A percentile compares a stretch with the other conserved stretches of the same genome.
These are phyloP conservation scores for Periplaneta americana DNA, from an alignment of 1,140 invertebrate genomes.

Conservation along the genomic window DNA sequence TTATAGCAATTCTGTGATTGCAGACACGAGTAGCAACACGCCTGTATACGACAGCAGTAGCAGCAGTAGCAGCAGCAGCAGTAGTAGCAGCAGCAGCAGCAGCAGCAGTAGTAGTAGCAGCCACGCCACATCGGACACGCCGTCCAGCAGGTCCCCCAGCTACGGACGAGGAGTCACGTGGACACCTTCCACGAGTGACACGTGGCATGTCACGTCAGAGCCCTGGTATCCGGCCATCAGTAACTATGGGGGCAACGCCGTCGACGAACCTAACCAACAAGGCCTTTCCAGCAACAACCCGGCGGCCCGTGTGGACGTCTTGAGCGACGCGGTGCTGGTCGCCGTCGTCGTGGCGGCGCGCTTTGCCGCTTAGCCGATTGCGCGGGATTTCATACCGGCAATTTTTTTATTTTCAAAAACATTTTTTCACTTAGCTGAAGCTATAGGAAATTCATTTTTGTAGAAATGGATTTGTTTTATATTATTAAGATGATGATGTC, in stretches of 20 bases:
- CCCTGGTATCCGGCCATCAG: slow-evolving; percentile 44
- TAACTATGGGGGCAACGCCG: slow-evolving; percentile 37
- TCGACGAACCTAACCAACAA: slow-evolving; percentile 55
- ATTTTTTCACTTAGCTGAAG: too few species aligned
- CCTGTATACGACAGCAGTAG: background rate
- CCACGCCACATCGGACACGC: slow-evolving; percentile 14
- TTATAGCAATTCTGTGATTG: background rate
- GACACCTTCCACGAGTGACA: slow-evolving; percentile 20
- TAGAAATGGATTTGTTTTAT: too few species aligned
- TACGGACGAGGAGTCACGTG: slow-evolving; percentile 43
- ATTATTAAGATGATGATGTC: too few species aligned
- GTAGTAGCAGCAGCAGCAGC: background rate
- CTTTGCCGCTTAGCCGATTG: too few species aligned
- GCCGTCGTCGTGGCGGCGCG: too few species aligned
- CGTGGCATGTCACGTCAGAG: slow-evolving; percentile 21
- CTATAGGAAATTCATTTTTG: too few species aligned
- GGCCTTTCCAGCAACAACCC: slow-evolving; percentile 32
- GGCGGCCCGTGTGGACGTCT: background rate
- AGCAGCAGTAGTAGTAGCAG: background rate
- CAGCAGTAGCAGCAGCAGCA: background rate
- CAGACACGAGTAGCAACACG: too few species aligned
- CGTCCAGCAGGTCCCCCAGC: slow-evolving; percentile 27
- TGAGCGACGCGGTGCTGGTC: background rate
- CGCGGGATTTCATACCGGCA: too few species aligned
- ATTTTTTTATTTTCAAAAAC: too few species aligned